These are phyloP conservation scores for Linyphia triangularis DNA, from an alignment of 2,888 invertebrate genomes.

Conservation along the genomic window DNA sequence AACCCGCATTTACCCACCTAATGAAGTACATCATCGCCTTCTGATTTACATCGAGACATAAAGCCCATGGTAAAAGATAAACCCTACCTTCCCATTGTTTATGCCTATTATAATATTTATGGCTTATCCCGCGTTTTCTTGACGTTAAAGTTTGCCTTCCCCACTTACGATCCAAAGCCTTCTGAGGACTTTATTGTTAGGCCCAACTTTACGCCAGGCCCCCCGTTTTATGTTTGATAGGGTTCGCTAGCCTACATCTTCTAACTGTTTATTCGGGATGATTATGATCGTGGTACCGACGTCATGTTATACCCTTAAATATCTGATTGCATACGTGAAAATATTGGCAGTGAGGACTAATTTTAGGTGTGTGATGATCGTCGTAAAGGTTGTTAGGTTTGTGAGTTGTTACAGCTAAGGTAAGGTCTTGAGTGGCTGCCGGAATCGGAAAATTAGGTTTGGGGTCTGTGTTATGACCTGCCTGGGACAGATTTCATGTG, in stretches of 20 bases:
- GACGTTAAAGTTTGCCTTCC: slow-evolving; percentile 15
- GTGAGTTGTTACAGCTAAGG: not conserved
- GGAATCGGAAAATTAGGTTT: slow-evolving; percentile 65
- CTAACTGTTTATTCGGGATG: slow-evolving; percentile 33
- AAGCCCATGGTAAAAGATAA: slow-evolving; percentile 71
- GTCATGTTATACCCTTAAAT: slow-evolving; percentile 35
- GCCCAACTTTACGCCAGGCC: slow-evolving; percentile 53
- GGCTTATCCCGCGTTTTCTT: slow-evolving; percentile 6
- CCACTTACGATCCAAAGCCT: slow-evolving; percentile 5
- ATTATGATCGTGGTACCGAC: slow-evolving; percentile 14
- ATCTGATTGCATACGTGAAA: slow-evolving; percentile 44
- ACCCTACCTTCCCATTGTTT: slow-evolving; percentile 65
- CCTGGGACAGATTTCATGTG: slow-evolving; percentile 1
- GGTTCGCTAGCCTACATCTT: not conserved
- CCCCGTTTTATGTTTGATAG: slow-evolving; percentile 42
- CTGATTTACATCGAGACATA: slow-evolving; percentile 71
- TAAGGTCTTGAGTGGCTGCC: not conserved
- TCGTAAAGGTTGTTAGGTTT: slow-evolving; percentile 9
- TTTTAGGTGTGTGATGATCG: slow-evolving; percentile 40
- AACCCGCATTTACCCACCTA: slow-evolving; percentile 57
- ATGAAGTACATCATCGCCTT: slow-evolving; percentile 68
- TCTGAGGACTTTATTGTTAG: slow-evolving; percentile 58
- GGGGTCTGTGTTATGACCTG: slow-evolving; percentile 52
- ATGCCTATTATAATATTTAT: slow-evolving; percentile 73
- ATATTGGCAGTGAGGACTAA: slow-evolving; percentile 30